A percentile compares a stretch with the other conserved stretches of the same genome.
phyloP scores from a whole-genome alignment of 92 coral and sea anemone genomes.

The Pocillopora grandis region DNA sequence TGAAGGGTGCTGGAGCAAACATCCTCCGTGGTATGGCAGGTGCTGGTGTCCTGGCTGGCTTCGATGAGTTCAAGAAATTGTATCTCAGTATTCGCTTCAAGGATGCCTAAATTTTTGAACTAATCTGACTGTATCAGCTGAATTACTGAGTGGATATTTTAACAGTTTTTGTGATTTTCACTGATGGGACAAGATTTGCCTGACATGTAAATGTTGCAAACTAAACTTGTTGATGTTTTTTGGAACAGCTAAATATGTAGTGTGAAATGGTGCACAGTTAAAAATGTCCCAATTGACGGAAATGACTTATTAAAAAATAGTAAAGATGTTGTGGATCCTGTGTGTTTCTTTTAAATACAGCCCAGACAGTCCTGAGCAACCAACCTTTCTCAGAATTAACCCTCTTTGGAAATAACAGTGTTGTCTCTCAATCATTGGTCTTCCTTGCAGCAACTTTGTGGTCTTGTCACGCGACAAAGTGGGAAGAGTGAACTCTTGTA shows the following conservation, averaged over 20 bases:
- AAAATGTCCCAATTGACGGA: constrained; percentile 11
- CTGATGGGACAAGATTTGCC: constrained; percentile 12
- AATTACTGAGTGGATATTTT: constrained; percentile 9
- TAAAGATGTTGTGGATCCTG: not conserved
- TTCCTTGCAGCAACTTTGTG: too few relatives aligned
- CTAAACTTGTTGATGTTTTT: not conserved
- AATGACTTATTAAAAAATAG: constrained; percentile 2
- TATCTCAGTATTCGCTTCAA: constrained; percentile 77
- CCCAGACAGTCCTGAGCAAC: not conserved
- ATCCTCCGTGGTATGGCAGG: constrained; percentile 99
- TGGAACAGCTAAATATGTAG: constrained; percentile 1
- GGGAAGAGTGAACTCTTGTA: too few relatives aligned
- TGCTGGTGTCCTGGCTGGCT: constrained; percentile 99
- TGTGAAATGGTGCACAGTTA: constrained; percentile 23
- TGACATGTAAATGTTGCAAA: constrained; percentile 7
- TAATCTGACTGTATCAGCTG: constrained; percentile 18
- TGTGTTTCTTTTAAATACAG: not conserved
- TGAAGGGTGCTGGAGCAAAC: constrained; percentile 99
- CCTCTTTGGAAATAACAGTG: too few relatives aligned
- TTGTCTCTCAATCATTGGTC: too few relatives aligned
- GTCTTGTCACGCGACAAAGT: too few relatives aligned
- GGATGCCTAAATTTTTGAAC: constrained; percentile 39
- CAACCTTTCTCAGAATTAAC: too few relatives aligned
- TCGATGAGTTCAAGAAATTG: constrained; percentile 94
- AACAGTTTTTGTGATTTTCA: constrained; percentile 11